Percentiles rank a stretch among this genome's conserved stretches.
phyloP scores from a whole-genome alignment of 2,113 vertebrate genomes.

The Otocyon megalotis region DNA sequence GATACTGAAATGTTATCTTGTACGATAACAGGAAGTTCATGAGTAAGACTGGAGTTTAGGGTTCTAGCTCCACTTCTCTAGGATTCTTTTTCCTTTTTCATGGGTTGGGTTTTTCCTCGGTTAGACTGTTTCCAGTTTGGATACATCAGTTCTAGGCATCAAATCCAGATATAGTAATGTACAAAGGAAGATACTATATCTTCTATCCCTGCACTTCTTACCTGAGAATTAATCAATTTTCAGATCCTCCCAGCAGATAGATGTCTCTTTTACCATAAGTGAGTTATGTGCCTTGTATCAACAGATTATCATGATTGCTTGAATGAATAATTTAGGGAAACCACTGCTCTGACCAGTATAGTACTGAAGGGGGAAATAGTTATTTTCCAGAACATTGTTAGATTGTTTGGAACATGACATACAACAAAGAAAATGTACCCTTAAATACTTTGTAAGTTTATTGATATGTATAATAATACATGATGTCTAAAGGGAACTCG shows the following conservation, averaged over 20 bases:
- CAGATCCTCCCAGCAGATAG: background rate
- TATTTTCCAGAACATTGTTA: background rate
- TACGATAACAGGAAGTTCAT: background rate
- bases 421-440: background rate
- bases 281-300: background rate
- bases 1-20: background rate
- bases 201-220: background rate
- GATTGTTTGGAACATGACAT: background rate
- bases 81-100: background rate
- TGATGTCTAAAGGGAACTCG: background rate
- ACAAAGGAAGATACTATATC: background rate
- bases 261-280: background rate
- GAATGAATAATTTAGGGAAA: background rate
- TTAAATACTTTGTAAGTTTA: background rate
- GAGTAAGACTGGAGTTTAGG: background rate
- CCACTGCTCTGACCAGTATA: background rate
- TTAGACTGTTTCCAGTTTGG: background rate
- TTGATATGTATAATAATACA: background rate
- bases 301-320: background rate
- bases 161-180: background rate
- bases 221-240: background rate
- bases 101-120: background rate
- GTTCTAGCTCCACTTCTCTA: background rate
- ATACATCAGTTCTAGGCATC: background rate
- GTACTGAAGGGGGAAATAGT: background rate